Evolutionary conservation across 2,797 vertebrate genomes (phyloP).

Genomic region (Acrossocheilus fasciatus): DNA sequence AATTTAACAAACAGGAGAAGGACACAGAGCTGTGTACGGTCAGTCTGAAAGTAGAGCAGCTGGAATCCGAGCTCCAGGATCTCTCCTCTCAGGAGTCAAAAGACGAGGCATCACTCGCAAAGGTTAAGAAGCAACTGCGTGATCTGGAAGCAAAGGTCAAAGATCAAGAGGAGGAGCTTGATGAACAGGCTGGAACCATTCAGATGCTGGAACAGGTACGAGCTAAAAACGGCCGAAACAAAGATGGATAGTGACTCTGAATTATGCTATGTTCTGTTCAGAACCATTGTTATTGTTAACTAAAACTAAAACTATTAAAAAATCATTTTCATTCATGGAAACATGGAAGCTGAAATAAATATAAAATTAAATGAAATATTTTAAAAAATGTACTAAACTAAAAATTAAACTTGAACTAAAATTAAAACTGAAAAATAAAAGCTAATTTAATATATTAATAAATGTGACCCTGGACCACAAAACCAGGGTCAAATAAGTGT

Average conservation of each 20-base stretch:
- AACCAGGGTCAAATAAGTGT: too few relatives aligned
- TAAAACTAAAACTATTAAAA: not conserved
- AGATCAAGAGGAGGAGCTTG: slow-evolving; percentile 98
- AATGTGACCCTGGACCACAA: too few relatives aligned
- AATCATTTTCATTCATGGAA: not conserved
- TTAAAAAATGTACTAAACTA: not conserved
- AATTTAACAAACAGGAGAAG: slow-evolving; percentile 78
- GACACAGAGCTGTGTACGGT: slow-evolving; percentile 83
- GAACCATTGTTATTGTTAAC: not conserved
- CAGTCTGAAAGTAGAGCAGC: slow-evolving; percentile 86
- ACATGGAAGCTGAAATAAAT: not conserved
- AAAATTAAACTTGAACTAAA: not conserved
- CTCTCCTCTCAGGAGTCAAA: slow-evolving; percentile 88
- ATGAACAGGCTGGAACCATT: slow-evolving; percentile 96
- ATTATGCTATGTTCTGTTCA: not conserved
- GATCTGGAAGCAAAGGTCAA: slow-evolving; percentile 96
- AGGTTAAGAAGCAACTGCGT: slow-evolving; percentile 92
- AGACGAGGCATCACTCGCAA: slow-evolving; percentile 87
- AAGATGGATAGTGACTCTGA: not conserved
- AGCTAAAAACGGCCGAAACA: not conserved
- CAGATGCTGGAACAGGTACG: slow-evolving; percentile 97
- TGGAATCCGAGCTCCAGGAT: slow-evolving; percentile 89
- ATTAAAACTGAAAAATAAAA: not conserved
- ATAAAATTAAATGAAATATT: not conserved
- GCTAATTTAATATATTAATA: not conserved